Percentiles rank a stretch among this genome's conserved stretches.
These are phyloP conservation scores for Xanthorhoe spadicearia DNA, from an alignment of 2,888 invertebrate genomes.

Conservation along the genomic window DNA sequence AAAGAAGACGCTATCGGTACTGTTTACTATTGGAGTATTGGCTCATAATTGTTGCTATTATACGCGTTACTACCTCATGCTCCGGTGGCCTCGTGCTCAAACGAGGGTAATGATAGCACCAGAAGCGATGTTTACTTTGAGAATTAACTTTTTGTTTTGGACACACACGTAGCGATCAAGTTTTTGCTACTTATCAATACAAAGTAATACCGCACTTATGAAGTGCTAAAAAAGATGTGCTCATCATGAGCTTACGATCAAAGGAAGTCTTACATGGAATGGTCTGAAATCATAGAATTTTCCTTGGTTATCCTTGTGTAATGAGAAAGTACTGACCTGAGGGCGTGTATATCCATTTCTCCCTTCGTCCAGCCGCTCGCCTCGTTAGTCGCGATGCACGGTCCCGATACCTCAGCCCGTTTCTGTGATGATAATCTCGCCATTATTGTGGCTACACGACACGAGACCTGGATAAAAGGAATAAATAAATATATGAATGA, in stretches of 20 bases:
- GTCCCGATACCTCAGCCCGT: constrained; percentile 55
- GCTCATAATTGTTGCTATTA: constrained; percentile 47
- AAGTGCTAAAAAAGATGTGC: not conserved
- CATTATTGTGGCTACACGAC: constrained; percentile 50
- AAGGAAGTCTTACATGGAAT: not conserved
- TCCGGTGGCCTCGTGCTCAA: constrained; percentile 50
- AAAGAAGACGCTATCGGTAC: constrained; percentile 49
- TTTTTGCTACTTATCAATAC: constrained; percentile 23
- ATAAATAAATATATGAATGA: not conserved
- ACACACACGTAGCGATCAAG: constrained; percentile 39
- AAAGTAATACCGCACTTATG: constrained; percentile 11
- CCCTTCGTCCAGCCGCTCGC: constrained; percentile 12
- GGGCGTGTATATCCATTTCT: constrained; percentile 12
- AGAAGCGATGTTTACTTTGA: constrained; percentile 37
- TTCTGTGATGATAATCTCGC: constrained; percentile 53
- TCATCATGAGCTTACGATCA: not conserved
- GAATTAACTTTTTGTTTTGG: constrained; percentile 37
- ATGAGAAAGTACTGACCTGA: not conserved
- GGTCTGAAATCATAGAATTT: not conserved
- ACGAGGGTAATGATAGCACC: constrained; percentile 48
- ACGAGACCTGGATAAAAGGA: constrained; percentile 24
- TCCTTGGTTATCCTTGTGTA: not conserved
- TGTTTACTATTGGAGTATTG: constrained; percentile 46
- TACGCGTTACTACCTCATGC: constrained; percentile 49
- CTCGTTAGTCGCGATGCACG: constrained; percentile 68